Base-by-base conservation (phyloP, 2,113 vertebrate genomes). In the Microcebus tavaratra region DNA sequence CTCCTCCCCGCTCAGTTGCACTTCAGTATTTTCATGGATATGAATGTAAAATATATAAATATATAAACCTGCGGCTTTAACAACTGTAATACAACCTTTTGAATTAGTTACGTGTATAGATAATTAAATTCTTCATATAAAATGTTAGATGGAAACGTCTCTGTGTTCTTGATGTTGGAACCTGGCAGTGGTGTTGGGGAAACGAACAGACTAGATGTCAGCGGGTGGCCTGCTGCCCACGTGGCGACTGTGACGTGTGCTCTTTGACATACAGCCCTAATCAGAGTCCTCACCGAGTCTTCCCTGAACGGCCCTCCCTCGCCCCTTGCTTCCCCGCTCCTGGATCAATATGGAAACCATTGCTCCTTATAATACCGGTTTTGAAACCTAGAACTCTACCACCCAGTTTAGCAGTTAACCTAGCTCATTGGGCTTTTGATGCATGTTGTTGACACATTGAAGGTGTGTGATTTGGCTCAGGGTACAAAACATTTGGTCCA, bases 21-120 rank as follows among this genome's bases (percentile, higher is more conserved):
- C 98, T 98, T 98, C 98, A 99, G 98, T 99, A 98, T 99, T 98
- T 98, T 98, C 98, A 98, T 98, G 98, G 98, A 98, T 98, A 98
- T 98, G 99, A 99, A 99, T 99, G 99, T 99, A 99, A 98, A 99
- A 98, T 99, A 99, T 98, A 99, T 99, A 99, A 98, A 99, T 99
- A 99, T 98, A 99, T 98, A 98, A 98, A 98, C 98, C 97, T 98
- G 98, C 99, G 99, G 99, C 99, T 99, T 99, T 99, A 99, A 99
- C 99, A 98, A 99, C 98, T 99, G 99, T 99, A 99, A 99, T 99
- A 98, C 98, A 98, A 98, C 98, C 98, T 99, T 99, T 99, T 98
- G 99, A 98, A 98, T 97, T 99, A 99, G 99, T 98, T 98, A 98
- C 98, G 31, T 99, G 98, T 99, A 98, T 99, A 99, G 99, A 99